Percentiles rank a stretch among this genome's conserved stretches.
phyloP scores from a whole-genome alignment of 2,888 invertebrate genomes.

The Oscheius sp. region DNA sequence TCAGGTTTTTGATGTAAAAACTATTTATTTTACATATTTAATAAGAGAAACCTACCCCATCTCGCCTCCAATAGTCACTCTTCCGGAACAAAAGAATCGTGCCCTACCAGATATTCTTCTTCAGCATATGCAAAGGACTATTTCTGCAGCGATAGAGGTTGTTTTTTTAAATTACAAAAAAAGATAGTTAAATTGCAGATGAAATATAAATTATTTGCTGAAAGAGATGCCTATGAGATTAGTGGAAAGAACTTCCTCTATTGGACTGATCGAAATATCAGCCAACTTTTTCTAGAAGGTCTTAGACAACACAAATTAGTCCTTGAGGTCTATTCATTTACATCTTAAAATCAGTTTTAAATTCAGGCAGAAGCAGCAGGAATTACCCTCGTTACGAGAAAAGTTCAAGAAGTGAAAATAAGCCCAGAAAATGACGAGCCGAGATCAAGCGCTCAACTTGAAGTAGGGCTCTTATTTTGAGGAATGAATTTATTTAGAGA shows the following conservation, averaged over 20 bases:
- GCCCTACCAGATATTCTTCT: constrained; percentile 14
- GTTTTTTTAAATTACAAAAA: not conserved
- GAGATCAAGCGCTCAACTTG: no score
- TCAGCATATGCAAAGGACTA: not conserved
- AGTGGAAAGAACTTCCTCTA: constrained; percentile 17
- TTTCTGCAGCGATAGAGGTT: constrained; percentile 6
- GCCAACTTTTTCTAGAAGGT: constrained; percentile 36
- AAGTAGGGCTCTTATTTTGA: not conserved
- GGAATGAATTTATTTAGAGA: not conserved
- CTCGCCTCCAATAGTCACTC: not conserved
- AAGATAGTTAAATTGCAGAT: not conserved
- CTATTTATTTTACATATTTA: not conserved
- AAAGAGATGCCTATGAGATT: constrained; percentile 10
- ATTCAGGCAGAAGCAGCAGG: constrained; percentile 27
- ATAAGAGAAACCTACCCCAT: not conserved
- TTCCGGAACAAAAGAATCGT: not conserved
- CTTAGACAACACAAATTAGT: constrained; percentile 30
- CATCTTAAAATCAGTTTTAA: not conserved
- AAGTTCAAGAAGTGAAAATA: not conserved
- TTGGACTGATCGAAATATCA: constrained; percentile 30
- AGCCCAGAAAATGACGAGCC: not conserved
- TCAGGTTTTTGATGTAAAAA: constrained; percentile 3
- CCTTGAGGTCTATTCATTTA: not conserved
- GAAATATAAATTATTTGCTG: not conserved
- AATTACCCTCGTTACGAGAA: constrained; percentile 21